Base-by-base conservation (phyloP, 2,888 invertebrate genomes). In the Amblyjoppa proteus region DNA sequence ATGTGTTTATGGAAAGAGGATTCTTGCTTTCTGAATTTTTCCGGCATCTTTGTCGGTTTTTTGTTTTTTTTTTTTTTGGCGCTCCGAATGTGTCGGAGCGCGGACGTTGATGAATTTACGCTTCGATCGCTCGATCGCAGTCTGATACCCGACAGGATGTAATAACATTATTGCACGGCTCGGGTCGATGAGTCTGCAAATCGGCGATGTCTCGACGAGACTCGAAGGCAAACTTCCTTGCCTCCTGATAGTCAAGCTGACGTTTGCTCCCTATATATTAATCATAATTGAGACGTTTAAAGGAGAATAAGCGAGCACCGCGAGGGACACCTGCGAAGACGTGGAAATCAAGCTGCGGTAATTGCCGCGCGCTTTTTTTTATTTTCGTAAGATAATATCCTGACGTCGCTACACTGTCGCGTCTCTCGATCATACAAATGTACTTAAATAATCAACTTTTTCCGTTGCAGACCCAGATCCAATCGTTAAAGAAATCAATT, bases 101-200 rank as follows among this genome's bases (percentile, higher is more conserved):
- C 68, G 71, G 80, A 70, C 77, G 64, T 28, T 74, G 51, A 69
- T 75, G 83, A 83, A 83, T 83, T 61, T 76, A 51, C 53, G 69
- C 38, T 45, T 34, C 58, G 56, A 11, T 70, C 58, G 38, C 53
- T 25, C 41, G 58, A 73, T 58, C 34, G 38, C 13, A 51, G 16
- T 38, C 20, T 38, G 38, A 68, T 13, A 68, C 16, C 69, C 53
- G 81, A 83, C 83, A 71, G 78, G 64, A 74, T 84, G 41, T 81
- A 82, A 79, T 87, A 85, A 86, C 85, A 84, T 87, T 86, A 83
- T 88, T 88, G 81, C 85, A 81, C 71, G 80, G 81, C 80, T 79
- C 16, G 61, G 34, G 16, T 88, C 61, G 87, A 86, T 84, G 80
- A 86, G 69, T 82, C 84, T 38, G 70, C 70, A n/a, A 70, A 41